These are phyloP conservation scores for Pongo abelii DNA, from an alignment of 2,113 vertebrate genomes.

Conservation along the genomic window DNA sequence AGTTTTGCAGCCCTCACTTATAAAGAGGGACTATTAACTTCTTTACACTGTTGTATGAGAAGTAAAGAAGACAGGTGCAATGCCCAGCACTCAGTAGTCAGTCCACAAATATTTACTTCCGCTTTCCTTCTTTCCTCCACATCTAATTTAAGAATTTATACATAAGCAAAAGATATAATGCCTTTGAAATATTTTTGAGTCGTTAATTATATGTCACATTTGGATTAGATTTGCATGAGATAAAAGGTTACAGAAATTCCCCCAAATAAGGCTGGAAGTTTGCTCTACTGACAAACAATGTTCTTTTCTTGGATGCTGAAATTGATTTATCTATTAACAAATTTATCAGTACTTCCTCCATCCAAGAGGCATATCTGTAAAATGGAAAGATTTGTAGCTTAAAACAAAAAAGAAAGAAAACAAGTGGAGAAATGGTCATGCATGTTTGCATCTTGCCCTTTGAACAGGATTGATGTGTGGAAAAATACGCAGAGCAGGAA, in stretches of 20 bases:
- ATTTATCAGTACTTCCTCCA: not conserved
- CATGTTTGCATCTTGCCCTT: not conserved
- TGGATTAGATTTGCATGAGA: not conserved
- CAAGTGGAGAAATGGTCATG: too few species aligned
- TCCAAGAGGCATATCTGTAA: not conserved
- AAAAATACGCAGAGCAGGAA: not conserved
- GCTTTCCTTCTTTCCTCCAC: not conserved
- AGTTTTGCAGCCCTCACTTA: not conserved
- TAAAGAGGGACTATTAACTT: not conserved
- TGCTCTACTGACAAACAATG: not conserved
- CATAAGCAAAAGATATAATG: slow-evolving; percentile 10
- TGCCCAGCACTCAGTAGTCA: not conserved
- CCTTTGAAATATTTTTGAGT: not conserved
- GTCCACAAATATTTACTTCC: not conserved
- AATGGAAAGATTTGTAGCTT: not conserved
- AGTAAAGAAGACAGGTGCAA: not conserved
- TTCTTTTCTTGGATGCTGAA: not conserved
- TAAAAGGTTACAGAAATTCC: not conserved
- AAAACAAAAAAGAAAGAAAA: not conserved
- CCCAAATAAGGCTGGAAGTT: not conserved
- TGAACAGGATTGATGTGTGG: not conserved
- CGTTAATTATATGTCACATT: not conserved
- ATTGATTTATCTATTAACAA: not conserved
- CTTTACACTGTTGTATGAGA: not conserved
- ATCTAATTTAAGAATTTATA: not conserved